These are phyloP conservation scores for Pentalonia nigronervosa DNA, from an alignment of 1,140 invertebrate species.

Conservation along the genomic window DNA sequence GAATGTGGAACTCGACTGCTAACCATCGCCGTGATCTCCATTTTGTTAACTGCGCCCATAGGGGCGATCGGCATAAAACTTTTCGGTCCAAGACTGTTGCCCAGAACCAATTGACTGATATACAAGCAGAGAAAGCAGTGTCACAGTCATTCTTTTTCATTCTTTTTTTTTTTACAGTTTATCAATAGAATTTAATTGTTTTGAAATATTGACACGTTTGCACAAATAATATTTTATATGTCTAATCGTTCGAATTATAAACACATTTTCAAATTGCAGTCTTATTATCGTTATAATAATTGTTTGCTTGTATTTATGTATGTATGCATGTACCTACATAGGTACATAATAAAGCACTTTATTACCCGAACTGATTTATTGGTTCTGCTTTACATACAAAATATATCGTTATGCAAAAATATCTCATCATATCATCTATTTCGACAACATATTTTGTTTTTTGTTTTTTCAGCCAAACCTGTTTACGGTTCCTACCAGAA, in stretches of 20 bases:
- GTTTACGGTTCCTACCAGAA: too few relatives aligned
- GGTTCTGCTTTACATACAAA: not conserved
- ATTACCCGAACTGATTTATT: not conserved
- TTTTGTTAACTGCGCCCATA: slow-evolving; percentile 77
- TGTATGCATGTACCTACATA: not conserved
- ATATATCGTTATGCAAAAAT: not conserved
- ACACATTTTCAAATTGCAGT: not conserved
- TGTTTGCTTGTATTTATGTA: not conserved
- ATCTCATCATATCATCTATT: not conserved
- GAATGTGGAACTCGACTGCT: slow-evolving; percentile 67
- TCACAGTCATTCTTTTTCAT: not conserved
- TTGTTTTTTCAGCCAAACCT: too few relatives aligned
- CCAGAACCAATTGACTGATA: slow-evolving; percentile 18
- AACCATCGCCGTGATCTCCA: slow-evolving; percentile 74
- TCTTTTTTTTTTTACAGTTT: not conserved
- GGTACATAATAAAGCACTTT: not conserved
- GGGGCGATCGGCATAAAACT: slow-evolving; percentile 69
- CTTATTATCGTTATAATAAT: not conserved
- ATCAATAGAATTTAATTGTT: not conserved
- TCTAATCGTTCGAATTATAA: not conserved
- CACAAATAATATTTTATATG: not conserved
- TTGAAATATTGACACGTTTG: not conserved
- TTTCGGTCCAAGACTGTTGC: slow-evolving; percentile 65
- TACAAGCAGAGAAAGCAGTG: not conserved
- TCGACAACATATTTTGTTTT: not conserved